A percentile compares a stretch with the other conserved stretches of the same genome.
Conservation (phyloP, 1,140 invertebrate genomes). For the Papilio polyxenes region DNA sequence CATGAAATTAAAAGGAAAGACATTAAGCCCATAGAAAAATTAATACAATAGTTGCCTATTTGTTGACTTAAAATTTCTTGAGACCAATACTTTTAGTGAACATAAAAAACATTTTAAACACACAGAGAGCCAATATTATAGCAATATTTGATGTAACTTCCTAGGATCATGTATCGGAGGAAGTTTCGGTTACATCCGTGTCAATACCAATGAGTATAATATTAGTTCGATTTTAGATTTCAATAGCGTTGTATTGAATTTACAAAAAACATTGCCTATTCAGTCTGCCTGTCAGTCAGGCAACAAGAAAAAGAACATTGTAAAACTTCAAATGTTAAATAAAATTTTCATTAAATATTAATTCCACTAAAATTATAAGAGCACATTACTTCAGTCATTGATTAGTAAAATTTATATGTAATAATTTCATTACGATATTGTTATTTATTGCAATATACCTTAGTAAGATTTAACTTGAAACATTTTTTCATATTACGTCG, state of each 20-base stretch:
- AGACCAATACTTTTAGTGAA: no score
- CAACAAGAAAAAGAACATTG: not conserved
- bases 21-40: no score
- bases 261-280: not conserved
- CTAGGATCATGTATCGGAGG: slow-evolving; percentile 22
- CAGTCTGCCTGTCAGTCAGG: not conserved
- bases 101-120: not conserved
- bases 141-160: not conserved
- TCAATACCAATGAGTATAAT: slow-evolving; percentile 27
- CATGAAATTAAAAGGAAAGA: not conserved
- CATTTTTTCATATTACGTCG: slow-evolving; percentile 44
- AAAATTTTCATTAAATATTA: not conserved
- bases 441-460: not conserved
- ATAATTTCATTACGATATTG: no score
- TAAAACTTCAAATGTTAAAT: not conserved
- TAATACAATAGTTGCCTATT: no score
- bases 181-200: slow-evolving; percentile 9
- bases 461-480: slow-evolving; percentile 32
- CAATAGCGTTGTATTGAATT: not conserved
- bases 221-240: not conserved
- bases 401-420: no score
- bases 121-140: no score
- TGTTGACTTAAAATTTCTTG: no score
- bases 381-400: no score
- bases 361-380: no score